Base-by-base conservation (phyloP, 2,113 vertebrate species). In the Grammomys dolichurus region DNA sequence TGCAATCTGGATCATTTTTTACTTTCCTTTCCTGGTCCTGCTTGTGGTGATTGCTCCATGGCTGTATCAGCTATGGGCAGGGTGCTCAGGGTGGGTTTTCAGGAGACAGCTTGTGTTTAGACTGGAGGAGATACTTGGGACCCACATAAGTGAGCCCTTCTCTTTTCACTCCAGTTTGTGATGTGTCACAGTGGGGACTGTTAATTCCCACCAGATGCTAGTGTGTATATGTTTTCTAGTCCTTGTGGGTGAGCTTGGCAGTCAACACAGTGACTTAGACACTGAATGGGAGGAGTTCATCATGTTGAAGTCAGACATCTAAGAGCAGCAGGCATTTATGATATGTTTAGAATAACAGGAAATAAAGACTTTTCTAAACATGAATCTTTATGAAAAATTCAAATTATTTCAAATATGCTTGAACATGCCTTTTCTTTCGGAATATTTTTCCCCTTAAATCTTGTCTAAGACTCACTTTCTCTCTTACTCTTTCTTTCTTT, bases 21-120 rank as follows among this genome's bases (percentile, higher is more conserved):
- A 87, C 87, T 95, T 94, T 93, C n/a, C 58, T 94, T 93, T 73
- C 14, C 33, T 51, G 63, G 81, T 69, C 65, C 91, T 95, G 81
- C 54, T 90, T 95, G 60, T 43, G 92, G 82, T 16, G 43, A 81
- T 60, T 73, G 86, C 93, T 97, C 87, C 72, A 85, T 70, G 94
- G 94, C 91, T 90, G 95, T 65, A 95, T 36, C 82, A 85, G 82
- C 91, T 94, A 89, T 96, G 91, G 86, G 94, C 78, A 94, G 93
- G 95, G 90, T 96, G 86, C 67, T 95, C 97, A 96, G 90, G 48
- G 76, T 82, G 89, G 93, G 90, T 97, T 90, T 95, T 87, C 95
- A 94, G 67, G 82, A 96, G 91, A 95, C 95, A 96, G 97, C 73
- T 97, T 96, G 93, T 96, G 95, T 97, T 97, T 98, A 97, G 97